Percentiles rank a stretch among this genome's conserved stretches.
phyloP scores from a whole-genome alignment of 2,888 invertebrate species.

The Apodemia hepburni region DNA sequence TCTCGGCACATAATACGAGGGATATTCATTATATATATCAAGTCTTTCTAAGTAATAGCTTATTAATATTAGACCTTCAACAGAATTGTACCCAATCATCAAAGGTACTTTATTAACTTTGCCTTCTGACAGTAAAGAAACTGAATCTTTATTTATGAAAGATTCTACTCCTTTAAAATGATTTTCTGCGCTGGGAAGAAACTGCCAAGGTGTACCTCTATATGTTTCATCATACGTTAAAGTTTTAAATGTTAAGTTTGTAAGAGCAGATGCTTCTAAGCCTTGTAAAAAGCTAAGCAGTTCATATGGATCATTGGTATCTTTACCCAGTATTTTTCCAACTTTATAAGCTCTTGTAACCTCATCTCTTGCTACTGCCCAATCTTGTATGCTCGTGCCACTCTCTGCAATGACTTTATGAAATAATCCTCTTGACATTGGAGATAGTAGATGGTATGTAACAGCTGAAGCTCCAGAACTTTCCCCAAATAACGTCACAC shows the following conservation, averaged over 20 bases:
- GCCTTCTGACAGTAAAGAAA: slow-evolving; percentile 40
- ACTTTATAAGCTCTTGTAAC: slow-evolving; percentile 48
- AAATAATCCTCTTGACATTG: slow-evolving; percentile 59
- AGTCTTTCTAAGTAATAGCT: slow-evolving; percentile 33
- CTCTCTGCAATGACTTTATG: slow-evolving; percentile 61
- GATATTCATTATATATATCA: slow-evolving; percentile 34
- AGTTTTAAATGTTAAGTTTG: slow-evolving; percentile 40
- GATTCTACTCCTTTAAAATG: slow-evolving; percentile 41
- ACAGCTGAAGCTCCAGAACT: slow-evolving; percentile 60
- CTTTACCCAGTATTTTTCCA: slow-evolving; percentile 49
- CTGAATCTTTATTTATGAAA: slow-evolving; percentile 46
- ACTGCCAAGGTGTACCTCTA: slow-evolving; percentile 48
- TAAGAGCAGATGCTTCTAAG: slow-evolving; percentile 43
- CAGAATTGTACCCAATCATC: slow-evolving; percentile 48
- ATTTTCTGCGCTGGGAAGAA: slow-evolving; percentile 52
- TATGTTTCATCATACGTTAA: slow-evolving; percentile 46
- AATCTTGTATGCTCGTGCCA: slow-evolving; percentile 51
- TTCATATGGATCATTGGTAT: slow-evolving; percentile 44
- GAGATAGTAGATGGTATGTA: slow-evolving; percentile 58
- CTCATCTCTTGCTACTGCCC: slow-evolving; percentile 40
- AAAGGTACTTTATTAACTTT: slow-evolving; percentile 47
- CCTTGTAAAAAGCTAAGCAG: slow-evolving; percentile 43
- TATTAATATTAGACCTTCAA: slow-evolving; percentile 37
- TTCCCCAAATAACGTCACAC: slow-evolving; percentile 62
- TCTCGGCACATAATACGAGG: slow-evolving; percentile 36